Base-by-base conservation (phyloP, 2,888 invertebrate genomes). In the Morinoia aosen region DNA sequence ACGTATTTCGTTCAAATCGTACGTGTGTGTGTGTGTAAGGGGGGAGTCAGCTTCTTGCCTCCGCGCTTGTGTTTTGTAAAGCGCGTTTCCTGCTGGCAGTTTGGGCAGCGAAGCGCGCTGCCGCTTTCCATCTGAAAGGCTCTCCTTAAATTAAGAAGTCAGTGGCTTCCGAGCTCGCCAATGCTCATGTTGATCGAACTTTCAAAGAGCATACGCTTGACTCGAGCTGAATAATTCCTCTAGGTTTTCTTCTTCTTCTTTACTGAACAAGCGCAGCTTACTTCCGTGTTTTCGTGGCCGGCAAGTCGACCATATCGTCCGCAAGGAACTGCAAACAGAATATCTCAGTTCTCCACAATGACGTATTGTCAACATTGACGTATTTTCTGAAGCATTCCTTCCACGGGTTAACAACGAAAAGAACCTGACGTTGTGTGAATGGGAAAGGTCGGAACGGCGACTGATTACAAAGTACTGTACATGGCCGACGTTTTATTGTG, bases 321-420 rank as follows among this genome's bases (percentile, higher is more conserved):
- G 16, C 39, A 48, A 90, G 90, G 90, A 90, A 90, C 39, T 90
- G 90, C 90, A 90, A 90, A 90, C 90, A 90, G 90, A 90, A 90
- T 90, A 90, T 90, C 48, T 90, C 39, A 90, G 48, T 90, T 14
- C 39, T 40, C 90, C 39, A 90, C 90, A 90, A 90, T 40, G 90
- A 11, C 48, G 39, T 48, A 40, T 90, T 90, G 90, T 90, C 48
- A 90, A 48, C 48, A 90, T 48, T 90, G 90, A 90, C 90, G 90
- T 90, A 90, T 76, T 76, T 76, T 76, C 76, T 76, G 76, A 76
- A 76, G 76, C 76, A 76, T 76, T 76, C 76, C 76, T 76, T 76
- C 19, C 33, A 33, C 76, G 76, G 76, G 76, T 76, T 76, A 76
- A 76, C 76, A 76, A 76, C 76, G 25, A 76, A 33, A 76, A 33